Evolutionary conservation across 2,797 vertebrate genomes (phyloP).

Genomic region (Anas flavirostris): DNA sequence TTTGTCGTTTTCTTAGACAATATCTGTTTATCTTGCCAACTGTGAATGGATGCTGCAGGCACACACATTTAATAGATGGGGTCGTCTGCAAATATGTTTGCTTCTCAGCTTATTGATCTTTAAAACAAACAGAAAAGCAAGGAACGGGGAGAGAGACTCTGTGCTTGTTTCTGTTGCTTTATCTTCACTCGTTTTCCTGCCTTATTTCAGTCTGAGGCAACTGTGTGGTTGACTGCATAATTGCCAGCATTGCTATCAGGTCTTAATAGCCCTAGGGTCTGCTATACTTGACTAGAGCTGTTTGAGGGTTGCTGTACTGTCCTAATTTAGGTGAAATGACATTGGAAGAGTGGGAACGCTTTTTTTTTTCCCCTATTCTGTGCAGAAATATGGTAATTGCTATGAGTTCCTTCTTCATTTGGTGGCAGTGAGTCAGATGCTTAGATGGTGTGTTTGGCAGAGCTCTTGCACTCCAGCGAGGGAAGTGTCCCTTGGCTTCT

Average conservation of each 20-base stretch:
- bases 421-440: conserved; percentile 39
- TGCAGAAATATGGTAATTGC: conserved; percentile 24
- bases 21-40: not conserved
- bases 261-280: conserved; percentile 27
- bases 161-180: not conserved
- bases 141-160: not conserved
- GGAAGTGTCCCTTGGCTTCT: not conserved
- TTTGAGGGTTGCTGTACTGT: conserved; percentile 22
- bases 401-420: conserved; percentile 20
- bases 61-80: not conserved
- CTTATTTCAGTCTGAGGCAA: conserved; percentile 3
- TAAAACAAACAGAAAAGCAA: conserved; percentile 2
- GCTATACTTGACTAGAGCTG: conserved; percentile 32
- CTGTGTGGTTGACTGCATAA: conserved; percentile 37
- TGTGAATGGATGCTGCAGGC: not conserved
- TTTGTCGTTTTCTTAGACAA: not conserved
- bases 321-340: conserved; percentile 52
- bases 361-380: not conserved
- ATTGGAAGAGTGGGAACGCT: not conserved
- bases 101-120: conserved; percentile 1
- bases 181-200: conserved; percentile 20
- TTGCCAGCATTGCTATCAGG: conserved; percentile 35
- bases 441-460: conserved; percentile 22
- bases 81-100: not conserved
- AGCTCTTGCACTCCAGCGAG: not conserved